Base-by-base conservation (phyloP, 2,888 invertebrate genomes). In the Axea sp. region DNA sequence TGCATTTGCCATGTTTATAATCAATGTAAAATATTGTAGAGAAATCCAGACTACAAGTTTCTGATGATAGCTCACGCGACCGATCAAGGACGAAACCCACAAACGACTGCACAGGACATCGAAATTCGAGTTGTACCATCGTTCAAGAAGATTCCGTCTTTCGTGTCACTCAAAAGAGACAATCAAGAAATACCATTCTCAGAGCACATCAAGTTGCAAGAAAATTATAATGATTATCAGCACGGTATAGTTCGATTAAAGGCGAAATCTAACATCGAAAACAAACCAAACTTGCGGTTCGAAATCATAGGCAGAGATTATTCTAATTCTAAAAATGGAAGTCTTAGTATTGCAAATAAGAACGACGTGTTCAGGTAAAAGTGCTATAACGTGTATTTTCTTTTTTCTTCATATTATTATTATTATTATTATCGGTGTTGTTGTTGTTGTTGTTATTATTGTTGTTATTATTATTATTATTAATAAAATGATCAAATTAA, bases 81-180 rank as follows among this genome's bases (percentile, higher is more conserved):
- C 77, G 96, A 96, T 88, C 91, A 92, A 86, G 96, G 96, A 0
- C 87, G 88, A 11, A 90, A 89, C 6, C 89, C 91, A 4, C 92
- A 91, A 81, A 91, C 91, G 81, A 92, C 92, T 76, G 90, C 91
- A 51, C 96, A 95, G 73, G 93, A 93, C 83, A 91, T 98, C 73
- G 92, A 93, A 78, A 95, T 98, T 77, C 91, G 92, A 76, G 94
- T 97, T 17, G 95, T 96, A 3, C 95, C 94, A 82, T 95, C 94
- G n/a, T 93, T 93, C 86, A 95, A 94, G 89, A 95, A 94, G 87
- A 93, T 93, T 76, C 96, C 95, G 24, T 90, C 91, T 39, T 95
- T 96, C 82, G 90, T 91, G 49, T 89, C 90, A 76, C 89, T 90
- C 74, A 90, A 91, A n/a, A 24, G 35, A 6, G 33, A 51, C 0